Conservation (phyloP, 2,888 invertebrate genomes). For the Drosophila setosimentum region DNA sequence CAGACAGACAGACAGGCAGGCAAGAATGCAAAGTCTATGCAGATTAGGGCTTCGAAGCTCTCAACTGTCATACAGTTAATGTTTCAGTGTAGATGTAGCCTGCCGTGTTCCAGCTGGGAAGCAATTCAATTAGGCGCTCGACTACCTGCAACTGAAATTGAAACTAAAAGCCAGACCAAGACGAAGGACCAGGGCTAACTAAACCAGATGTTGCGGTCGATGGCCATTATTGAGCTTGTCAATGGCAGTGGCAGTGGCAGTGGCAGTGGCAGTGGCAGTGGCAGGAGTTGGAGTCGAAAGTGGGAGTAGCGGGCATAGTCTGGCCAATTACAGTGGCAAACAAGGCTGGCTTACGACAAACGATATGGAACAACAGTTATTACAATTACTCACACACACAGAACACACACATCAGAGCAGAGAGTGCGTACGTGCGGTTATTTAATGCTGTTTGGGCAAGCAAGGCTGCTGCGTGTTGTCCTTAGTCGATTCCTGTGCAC, state of each 20-base stretch:
- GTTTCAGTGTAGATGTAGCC: constrained; percentile 29
- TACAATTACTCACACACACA: constrained; percentile 59
- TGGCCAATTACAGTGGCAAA: constrained; percentile 75
- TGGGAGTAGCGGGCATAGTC: constrained; percentile 36
- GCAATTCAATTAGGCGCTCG: constrained; percentile 68
- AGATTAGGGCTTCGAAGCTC: constrained; percentile 32
- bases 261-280: constrained; percentile 66
- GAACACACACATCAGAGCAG: neutral
- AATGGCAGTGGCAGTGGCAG: constrained; percentile 61
- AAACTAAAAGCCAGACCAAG: constrained; percentile 40
- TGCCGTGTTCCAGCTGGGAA: constrained; percentile 7
- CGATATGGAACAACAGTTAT: constrained; percentile 71
- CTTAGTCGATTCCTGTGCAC: constrained; percentile 50
- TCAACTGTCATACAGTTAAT: constrained; percentile 43
- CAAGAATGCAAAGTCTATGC: constrained; percentile 33
- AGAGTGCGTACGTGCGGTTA: constrained; percentile 68
- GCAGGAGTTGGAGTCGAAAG: constrained; percentile 6
- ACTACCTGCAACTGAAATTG: constrained; percentile 38
- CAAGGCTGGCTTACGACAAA: constrained; percentile 51
- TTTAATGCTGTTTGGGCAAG: constrained; percentile 73
- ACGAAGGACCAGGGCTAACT: constrained; percentile 33
- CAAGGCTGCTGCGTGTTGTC: constrained; percentile 68
- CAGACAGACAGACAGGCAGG: neutral
- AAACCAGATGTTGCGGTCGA: constrained; percentile 78
- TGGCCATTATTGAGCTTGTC: constrained; percentile 78